Conservation (phyloP, 2,888 invertebrate genomes). For the Microplitis manilae region DNA sequence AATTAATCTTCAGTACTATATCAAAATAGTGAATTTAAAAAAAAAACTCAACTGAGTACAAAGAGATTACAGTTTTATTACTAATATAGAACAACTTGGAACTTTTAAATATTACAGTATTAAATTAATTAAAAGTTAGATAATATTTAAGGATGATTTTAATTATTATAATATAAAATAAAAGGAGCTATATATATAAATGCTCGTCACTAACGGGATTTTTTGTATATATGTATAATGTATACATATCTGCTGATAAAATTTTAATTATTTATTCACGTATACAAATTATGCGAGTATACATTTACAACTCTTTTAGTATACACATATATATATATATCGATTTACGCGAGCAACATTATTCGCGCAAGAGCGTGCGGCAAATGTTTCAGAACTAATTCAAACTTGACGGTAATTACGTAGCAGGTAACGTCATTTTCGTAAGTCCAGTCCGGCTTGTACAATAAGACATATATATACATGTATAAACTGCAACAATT, state of each 20-base stretch:
- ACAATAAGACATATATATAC: conserved; percentile 9
- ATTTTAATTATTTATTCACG: neutral
- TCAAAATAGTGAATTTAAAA: neutral
- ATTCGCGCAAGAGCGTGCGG: conserved; percentile 51
- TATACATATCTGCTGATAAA: neutral
- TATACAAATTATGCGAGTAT: neutral
- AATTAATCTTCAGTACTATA: neutral
- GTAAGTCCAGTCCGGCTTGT: conserved; percentile 28
- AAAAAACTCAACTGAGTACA: neutral
- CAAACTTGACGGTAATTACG: conserved; percentile 58
- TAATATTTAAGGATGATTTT: neutral
- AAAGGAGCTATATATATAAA: too few species aligned
- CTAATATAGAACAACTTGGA: conserved; percentile 5
- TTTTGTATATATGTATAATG: neutral
- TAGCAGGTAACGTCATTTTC: conserved; percentile 37
- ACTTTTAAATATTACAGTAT: conserved; percentile 23
- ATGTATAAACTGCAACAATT: conserved; percentile 2
- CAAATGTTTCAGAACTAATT: conserved; percentile 69
- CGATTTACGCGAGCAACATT: conserved; percentile 24
- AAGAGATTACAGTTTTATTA: neutral
- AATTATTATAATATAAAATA: neutral
- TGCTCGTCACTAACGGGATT: too few species aligned
- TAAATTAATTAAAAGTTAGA: neutral
- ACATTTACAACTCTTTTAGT: neutral
- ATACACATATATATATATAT: conserved; percentile 5